phyloP scores from a whole-genome alignment of 2,797 vertebrate genomes.

The Balearica regulorum region DNA sequence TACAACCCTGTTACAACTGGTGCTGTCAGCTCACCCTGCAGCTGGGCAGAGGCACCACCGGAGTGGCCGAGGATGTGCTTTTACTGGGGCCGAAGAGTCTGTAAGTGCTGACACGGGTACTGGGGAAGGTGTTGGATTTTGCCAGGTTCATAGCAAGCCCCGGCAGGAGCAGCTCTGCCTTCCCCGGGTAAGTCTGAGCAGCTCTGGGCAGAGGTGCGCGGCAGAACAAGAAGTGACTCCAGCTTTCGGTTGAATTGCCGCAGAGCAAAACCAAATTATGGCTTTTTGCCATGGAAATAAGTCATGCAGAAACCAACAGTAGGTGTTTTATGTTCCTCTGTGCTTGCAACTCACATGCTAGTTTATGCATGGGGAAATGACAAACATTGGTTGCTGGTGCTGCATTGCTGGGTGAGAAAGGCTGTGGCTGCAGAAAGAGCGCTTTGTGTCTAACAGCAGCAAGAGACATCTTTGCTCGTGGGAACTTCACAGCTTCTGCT shows the following conservation, averaged over 20 bases:
- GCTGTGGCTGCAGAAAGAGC: background rate
- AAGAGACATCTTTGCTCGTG: background rate
- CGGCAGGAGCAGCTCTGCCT: background rate
- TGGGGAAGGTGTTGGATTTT: background rate
- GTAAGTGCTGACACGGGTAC: background rate
- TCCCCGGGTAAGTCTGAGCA: background rate
- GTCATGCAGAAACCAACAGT: background rate
- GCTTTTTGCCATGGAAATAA: background rate
- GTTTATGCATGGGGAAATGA: background rate
- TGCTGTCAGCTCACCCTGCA: background rate
- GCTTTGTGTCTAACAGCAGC: background rate
- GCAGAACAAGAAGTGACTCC: background rate
- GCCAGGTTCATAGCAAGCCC: background rate
- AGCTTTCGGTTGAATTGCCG: background rate
- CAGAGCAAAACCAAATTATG: background rate
- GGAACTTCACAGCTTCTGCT: background rate
- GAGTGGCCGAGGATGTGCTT: background rate
- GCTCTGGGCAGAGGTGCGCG: background rate
- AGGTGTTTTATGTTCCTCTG: background rate
- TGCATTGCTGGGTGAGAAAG: fast-evolving
- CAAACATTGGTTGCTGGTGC: fast-evolving
- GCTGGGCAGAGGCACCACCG: background rate
- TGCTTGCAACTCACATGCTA: background rate
- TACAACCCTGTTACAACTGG: fast-evolving
- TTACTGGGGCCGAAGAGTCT: background rate